Conservation (phyloP, 2,797 vertebrate species). For the Pangasius macronema region DNA sequence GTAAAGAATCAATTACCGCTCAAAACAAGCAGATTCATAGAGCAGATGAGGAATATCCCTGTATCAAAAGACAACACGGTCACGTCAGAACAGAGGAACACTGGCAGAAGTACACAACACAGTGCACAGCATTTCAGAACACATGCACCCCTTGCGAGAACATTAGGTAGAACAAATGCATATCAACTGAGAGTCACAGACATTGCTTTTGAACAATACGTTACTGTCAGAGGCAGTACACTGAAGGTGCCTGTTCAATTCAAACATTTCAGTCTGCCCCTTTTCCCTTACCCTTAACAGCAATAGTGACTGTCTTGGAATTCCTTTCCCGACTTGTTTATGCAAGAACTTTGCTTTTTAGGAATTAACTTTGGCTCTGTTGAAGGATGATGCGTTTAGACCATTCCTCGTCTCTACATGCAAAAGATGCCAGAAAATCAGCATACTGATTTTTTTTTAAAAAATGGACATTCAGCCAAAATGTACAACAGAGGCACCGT, state of each 20-base stretch:
- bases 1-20: conserved; percentile 96
- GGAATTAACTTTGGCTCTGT: conserved; percentile 46
- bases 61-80: conserved; percentile 95
- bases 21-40: conserved; percentile 93
- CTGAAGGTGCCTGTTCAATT: conserved; percentile 86
- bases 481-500: not conserved
- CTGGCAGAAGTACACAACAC: conserved; percentile 80
- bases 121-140: conserved; percentile 63
- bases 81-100: conserved; percentile 80
- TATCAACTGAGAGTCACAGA: conserved; percentile 12
- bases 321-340: conserved; percentile 27
- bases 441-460: not conserved
- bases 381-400: conserved; percentile 32
- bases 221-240: conserved; percentile 85
- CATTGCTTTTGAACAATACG: conserved; percentile 66
- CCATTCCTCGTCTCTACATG: conserved; percentile 51
- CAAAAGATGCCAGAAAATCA: conserved; percentile 70
- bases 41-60: conserved; percentile 91
- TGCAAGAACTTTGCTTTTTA: conserved; percentile 54
- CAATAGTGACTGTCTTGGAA: conserved; percentile 28
- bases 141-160: conserved; percentile 74
- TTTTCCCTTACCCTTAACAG: conserved; percentile 46
- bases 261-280: conserved; percentile 60
- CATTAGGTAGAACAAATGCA: conserved; percentile 33
- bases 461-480: not conserved